Conservation (phyloP, 2,797 vertebrate species). For the Staurois parvus region DNA sequence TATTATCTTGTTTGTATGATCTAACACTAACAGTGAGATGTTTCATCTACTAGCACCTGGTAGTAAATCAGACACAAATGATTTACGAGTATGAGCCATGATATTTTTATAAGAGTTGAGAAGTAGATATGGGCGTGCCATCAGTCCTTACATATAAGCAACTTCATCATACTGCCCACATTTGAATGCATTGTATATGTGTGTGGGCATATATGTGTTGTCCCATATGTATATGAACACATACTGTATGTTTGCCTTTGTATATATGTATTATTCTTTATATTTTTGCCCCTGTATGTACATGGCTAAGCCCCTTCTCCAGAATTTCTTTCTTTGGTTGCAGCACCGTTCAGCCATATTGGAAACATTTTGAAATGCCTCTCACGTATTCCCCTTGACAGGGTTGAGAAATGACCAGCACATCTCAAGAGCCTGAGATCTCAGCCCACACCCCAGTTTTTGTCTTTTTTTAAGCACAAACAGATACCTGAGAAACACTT, state of each 20-base stretch:
- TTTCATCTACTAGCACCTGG: no score
- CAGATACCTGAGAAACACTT: conserved; percentile 25
- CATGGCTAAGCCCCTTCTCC: background rate
- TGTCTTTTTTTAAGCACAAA: conserved; percentile 17
- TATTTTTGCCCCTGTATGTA: background rate
- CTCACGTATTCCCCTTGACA: conserved; percentile 52
- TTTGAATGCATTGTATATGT: background rate
- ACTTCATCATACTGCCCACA: background rate
- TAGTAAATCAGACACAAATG: no score
- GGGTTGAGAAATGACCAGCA: conserved; percentile 50
- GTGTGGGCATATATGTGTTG: background rate
- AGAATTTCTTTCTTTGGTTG: conserved; percentile 11
- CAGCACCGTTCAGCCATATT: conserved; percentile 40
- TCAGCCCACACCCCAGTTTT: conserved; percentile 43
- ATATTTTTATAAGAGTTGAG: background rate
- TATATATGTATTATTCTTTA: background rate
- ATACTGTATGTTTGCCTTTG: background rate
- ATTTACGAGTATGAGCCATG: background rate
- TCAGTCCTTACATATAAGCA: background rate
- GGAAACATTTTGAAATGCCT: conserved; percentile 18
- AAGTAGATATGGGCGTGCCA: background rate
- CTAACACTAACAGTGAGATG: no score
- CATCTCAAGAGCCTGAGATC: conserved; percentile 31
- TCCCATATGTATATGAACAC: background rate
- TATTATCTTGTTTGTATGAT: background rate